These are phyloP conservation scores for Apis mellifera DNA, from an alignment of 1,140 invertebrate species.

Conservation along the genomic window Amel_HAv3.1 CM009933.2:13117001-13117500, in stretches of 20 bases:
- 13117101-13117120: constrained; percentile 64
- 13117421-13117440: constrained; percentile 65
- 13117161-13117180: no score
- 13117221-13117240: neutral
- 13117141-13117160: no score
- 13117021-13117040: constrained; percentile 74
- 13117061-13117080: constrained; percentile 40
- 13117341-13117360: neutral
- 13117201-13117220: no score
- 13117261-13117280: neutral
- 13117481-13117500: neutral
- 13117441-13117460: constrained; percentile 61
- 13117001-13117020: constrained; percentile 74
- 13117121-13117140: neutral
- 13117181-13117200: neutral
- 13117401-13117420: neutral
- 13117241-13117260: neutral
- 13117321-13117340: neutral
- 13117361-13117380: neutral
- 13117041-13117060: constrained; percentile 50
- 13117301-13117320: neutral
- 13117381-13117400: no score
- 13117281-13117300: neutral
- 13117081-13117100: constrained; percentile 66
- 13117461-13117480: constrained; percentile 34